phyloP scores from a whole-genome alignment of 2,888 invertebrate species.

The Cyaniris semiargus region DNA sequence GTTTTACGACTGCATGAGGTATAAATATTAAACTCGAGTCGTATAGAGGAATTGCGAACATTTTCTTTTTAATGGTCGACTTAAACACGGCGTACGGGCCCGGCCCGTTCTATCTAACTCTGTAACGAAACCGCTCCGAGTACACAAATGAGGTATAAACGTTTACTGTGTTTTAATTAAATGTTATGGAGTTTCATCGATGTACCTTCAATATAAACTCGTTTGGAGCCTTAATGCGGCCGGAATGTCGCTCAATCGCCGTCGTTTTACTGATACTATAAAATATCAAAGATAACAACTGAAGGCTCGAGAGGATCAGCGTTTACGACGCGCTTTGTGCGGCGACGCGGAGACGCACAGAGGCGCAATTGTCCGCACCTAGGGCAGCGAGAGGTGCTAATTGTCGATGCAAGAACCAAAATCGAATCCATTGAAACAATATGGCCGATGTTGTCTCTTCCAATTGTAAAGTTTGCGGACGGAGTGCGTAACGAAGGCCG shows the following conservation, averaged over 20 bases:
- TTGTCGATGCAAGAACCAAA: slow-evolving; percentile 78
- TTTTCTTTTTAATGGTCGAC: slow-evolving; percentile 78
- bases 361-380: slow-evolving; percentile 48
- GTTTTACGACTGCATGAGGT: slow-evolving; percentile 79
- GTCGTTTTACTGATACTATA: slow-evolving; percentile 79
- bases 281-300: slow-evolving; percentile 79
- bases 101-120: slow-evolving; percentile 62
- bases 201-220: slow-evolving; percentile 38
- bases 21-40: slow-evolving; percentile 79
- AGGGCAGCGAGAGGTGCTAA: slow-evolving; percentile 72
- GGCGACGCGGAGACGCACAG: slow-evolving; percentile 44
- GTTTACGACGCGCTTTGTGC: slow-evolving; percentile 72
- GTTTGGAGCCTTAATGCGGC: slow-evolving; percentile 50
- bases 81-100: slow-evolving; percentile 74
- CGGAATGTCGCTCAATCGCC: slow-evolving; percentile 76
- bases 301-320: slow-evolving; percentile 67
- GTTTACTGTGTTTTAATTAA: slow-evolving; percentile 73
- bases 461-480: slow-evolving; percentile 79
- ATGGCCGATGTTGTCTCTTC: slow-evolving; percentile 73
- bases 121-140: slow-evolving; percentile 57
- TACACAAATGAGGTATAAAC: slow-evolving; percentile 55
- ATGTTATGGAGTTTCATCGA: slow-evolving; percentile 40
- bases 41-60: slow-evolving; percentile 79
- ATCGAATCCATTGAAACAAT: slow-evolving; percentile 80
- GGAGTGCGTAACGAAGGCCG: slow-evolving; percentile 78